Base-by-base conservation (phyloP, 2,113 vertebrate genomes). In the Lasiurus cinereus region DNA sequence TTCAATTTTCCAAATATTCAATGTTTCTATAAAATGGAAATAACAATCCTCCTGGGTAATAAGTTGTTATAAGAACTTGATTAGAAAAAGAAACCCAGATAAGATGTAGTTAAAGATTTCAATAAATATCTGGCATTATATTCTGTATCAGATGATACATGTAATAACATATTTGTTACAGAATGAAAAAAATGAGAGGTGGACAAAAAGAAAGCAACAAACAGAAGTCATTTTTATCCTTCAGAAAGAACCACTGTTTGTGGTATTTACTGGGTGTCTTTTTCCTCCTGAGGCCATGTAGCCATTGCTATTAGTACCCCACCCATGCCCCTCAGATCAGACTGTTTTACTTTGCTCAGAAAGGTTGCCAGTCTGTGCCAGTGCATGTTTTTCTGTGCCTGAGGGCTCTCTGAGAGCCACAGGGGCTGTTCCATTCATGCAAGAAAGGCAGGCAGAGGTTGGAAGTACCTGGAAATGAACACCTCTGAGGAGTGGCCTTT, bases 1-100 rank as follows among this genome's bases (percentile, higher is more conserved):
- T 78, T 94, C 6, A 22, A 2, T 79, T 93, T 94, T 18, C 77
- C 73, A 74, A 22, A 87, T 15, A 89, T 21, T 78, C 7, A 76
- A 0, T 74, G 33, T 91, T 87, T 86, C 64, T 94, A 8, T 83
- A 74, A 96, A 79, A 83, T 83, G 6, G 22, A 84, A 87, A 70
- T 46, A 84, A 91, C 64, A 76, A 77, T 79, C 1, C 29, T 9
- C 50, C 16, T 90, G 7, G 33, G 87, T 12, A 39, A 33, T 10
- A 64, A 46, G 2, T 88, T 90, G 4, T 86, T 73, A 24, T 24
- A 70, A 83, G 9, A 86, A 70, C 48, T 69, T 59, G 83, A 15
- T 62, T 66, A 70, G 6, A 87, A 72, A 52, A 14, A 54, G 72
- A 6, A 66, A 46, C 62, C 62, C 36, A 79, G 8, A 5, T 33